Percentiles rank a stretch among this genome's conserved stretches.
phyloP scores from a whole-genome alignment of 2,888 invertebrate genomes.

The Thecocarcelia acutangulata region DNA sequence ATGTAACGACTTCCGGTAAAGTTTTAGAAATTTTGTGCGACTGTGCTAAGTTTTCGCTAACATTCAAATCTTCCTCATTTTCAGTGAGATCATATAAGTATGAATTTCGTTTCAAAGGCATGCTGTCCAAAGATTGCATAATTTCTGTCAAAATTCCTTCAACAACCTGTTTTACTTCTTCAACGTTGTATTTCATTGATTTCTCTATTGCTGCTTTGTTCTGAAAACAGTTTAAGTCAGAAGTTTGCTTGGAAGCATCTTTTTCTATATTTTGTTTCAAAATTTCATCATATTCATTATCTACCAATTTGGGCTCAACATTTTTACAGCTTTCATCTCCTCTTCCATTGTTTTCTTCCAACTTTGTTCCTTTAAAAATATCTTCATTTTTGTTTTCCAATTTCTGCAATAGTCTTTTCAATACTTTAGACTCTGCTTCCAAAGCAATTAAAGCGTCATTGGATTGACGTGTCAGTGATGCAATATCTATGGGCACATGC shows the following conservation, averaged over 20 bases:
- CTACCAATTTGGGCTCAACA: neutral
- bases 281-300: neutral
- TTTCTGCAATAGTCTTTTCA: conserved; percentile 72
- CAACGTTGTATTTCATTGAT: neutral
- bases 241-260: neutral
- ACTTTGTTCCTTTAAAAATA: conserved; percentile 67
- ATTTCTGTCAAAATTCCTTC: conserved; percentile 21
- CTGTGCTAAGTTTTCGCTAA: conserved; percentile 63
- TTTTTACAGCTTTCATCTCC: conserved; percentile 1
- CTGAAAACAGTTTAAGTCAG: neutral
- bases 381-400: conserved; percentile 74
- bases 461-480: conserved; percentile 20
- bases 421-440: conserved; percentile 72
- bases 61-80: conserved; percentile 72
- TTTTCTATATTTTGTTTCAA: neutral
- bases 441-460: conserved; percentile 59
- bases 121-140: conserved; percentile 50
- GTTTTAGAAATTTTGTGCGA: conserved; percentile 53
- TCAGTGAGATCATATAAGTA: conserved; percentile 69
- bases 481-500: conserved; percentile 24
- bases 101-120: conserved; percentile 62
- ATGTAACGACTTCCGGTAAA: conserved; percentile 66
- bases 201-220: neutral
- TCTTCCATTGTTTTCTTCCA: conserved; percentile 52
- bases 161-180: neutral